These are phyloP conservation scores for Psammodynastes pulverulentus DNA, from an alignment of 2,113 vertebrate species.

Conservation along the genomic window DNA sequence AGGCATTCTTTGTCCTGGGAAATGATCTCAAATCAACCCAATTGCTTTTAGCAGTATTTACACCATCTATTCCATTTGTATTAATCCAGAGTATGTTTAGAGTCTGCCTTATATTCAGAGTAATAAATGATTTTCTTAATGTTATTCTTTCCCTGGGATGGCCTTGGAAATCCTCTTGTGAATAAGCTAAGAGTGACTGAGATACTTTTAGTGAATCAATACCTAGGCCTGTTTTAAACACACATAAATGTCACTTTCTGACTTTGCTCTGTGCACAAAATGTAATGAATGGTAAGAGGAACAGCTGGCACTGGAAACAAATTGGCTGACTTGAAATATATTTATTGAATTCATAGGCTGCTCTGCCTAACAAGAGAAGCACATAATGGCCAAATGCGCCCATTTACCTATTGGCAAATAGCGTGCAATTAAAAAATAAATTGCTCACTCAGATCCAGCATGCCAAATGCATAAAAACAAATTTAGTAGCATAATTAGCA, in stretches of 20 bases:
- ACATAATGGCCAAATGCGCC: not conserved
- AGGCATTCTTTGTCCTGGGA: not conserved
- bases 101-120: not conserved
- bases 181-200: slow-evolving; percentile 11
- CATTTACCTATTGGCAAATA: slow-evolving; percentile 33
- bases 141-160: slow-evolving; percentile 9
- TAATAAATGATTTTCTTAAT: not conserved
- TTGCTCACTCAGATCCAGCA: slow-evolving; percentile 27
- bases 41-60: not conserved
- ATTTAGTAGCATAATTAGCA: slow-evolving; percentile 30
- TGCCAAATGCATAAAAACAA: slow-evolving; percentile 42
- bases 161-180: slow-evolving; percentile 27
- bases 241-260: slow-evolving; percentile 27
- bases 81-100: slow-evolving; percentile 1
- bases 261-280: slow-evolving; percentile 31
- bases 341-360: slow-evolving; percentile 25
- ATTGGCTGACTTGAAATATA: slow-evolving; percentile 29
- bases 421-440: slow-evolving; percentile 39
- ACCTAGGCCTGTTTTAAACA: slow-evolving; percentile 24
- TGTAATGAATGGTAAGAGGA: slow-evolving; percentile 34
- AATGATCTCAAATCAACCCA: not conserved
- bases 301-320: slow-evolving; percentile 31
- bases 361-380: slow-evolving; percentile 15
- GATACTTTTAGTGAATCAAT: slow-evolving; percentile 16
- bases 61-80: not conserved